Evolutionary conservation across 2,113 vertebrate species (phyloP), one percentile per base, ranked within the genome.

Genomic region (Sitta europaea): DNA sequence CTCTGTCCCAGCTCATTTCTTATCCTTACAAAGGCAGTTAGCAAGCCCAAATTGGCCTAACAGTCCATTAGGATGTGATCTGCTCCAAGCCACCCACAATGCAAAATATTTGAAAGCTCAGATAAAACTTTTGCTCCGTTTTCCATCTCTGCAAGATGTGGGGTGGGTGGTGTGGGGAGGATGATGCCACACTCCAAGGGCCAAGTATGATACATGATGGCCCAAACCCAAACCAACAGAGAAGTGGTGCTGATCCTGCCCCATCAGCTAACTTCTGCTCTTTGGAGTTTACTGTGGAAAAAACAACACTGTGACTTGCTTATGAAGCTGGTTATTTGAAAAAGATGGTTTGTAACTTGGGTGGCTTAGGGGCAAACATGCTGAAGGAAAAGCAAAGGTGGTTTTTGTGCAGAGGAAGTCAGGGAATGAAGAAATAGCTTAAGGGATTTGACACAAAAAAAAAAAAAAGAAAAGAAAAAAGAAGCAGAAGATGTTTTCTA

Each of bases 1-100:
- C 73, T 96, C 94, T 91, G 61, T 96, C 94, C 91, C 94, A 92
- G 90, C 73, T 94, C 90, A 90, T 97, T 96, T 91, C 87, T 96
- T 97, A 93, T 92, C 66, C 53, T 93, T 61, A 51, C 67, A 81
- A 89, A 75, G 38, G 66, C 83, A 86, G 62, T 40, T 76, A 90
- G 75, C 51, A 83, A 89, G 51, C 43, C 78, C 66, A 96, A 51
- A 95, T 89, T 95, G 74, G 72, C 50, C 80, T 92, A 89, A 76
- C 88, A 95, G 94, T 80, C 89, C 82, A 95, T 96, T 96, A 95
- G 93, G 86, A 86, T 82, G 43, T 0, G 59, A 90, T 90, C 27
- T 76, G 76, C 80, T 94, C 70, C 81, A 58, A 92, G 53, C 38
- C 3, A 6, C 70, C 89, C 74, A 79, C 73, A 79, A 54, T 78